These are phyloP conservation scores for Leptoclinus maculatus DNA, from an alignment of 2,797 vertebrate genomes.

Conservation along the genomic window DNA sequence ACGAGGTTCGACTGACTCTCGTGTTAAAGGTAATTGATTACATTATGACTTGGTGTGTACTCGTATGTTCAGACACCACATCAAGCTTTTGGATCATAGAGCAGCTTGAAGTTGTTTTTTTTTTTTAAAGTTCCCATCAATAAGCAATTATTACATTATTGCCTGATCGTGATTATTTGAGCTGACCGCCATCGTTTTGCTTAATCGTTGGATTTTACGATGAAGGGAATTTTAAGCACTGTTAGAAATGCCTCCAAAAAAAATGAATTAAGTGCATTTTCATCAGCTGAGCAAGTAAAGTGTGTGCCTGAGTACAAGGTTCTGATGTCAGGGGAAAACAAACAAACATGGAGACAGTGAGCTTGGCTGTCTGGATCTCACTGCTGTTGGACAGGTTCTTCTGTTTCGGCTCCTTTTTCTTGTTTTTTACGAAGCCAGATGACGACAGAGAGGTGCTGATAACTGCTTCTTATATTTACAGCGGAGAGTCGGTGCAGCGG, in stretches of 20 bases:
- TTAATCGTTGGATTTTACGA: neutral
- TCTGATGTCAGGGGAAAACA: neutral
- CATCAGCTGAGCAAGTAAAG: neutral
- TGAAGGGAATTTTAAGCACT: neutral
- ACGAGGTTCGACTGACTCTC: neutral
- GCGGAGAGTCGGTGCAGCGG: neutral
- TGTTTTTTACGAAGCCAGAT: neutral
- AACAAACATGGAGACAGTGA: neutral
- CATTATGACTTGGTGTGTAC: neutral
- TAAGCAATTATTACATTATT: neutral
- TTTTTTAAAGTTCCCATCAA: too few relatives aligned
- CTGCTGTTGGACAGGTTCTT: neutral
- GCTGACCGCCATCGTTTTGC: neutral
- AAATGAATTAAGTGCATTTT: neutral
- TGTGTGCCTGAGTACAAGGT: neutral
- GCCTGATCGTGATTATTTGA: neutral
- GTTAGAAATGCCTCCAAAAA: neutral
- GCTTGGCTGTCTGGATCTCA: neutral
- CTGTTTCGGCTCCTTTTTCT: neutral
- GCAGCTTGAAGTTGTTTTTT: neutral
- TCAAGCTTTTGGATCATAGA: neutral
- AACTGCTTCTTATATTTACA: neutral
- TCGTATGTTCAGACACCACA: neutral
- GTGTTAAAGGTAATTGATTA: neutral
- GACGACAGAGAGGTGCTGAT: neutral